Base-by-base conservation (phyloP, 2,888 invertebrate species). In the Mimumesa dahlbomi region DNA sequence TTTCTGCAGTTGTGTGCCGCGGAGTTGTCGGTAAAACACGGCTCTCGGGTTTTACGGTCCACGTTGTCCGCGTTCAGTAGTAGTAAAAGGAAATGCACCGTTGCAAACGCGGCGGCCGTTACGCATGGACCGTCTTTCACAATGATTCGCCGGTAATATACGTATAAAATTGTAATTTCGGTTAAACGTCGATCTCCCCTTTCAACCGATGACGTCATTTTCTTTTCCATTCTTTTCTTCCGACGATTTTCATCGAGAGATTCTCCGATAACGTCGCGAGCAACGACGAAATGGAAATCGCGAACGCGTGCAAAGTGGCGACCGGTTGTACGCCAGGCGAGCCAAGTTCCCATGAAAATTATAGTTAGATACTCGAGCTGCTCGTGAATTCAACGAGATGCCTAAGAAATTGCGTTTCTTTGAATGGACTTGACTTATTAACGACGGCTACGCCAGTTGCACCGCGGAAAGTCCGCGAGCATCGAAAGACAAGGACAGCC, bases 31-130 rank as follows among this genome's bases (percentile, higher is more conserved):
- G 62, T 71, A 73, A 73, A 72, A 46, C 54, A 7, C 40, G 63
- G 43, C 62, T 43, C 48, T 70, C 69, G 21, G 31, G 69, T 75
- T 75, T 75, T 75, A 75, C 65, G 75, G 73, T 73, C 58, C 43
- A 11, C 69, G 64, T 53, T 66, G 68, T 72, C 64, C 56, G 65
- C 63, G 56, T 42, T 46, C 62, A 75, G 74, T 73, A 73, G 74
- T 73, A 73, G 75, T 75, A 75, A 75, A 75, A 66, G 65, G 65
- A 69, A 70, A 73, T 69, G 69, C 75, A 73, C 74, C 74, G 73
- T 73, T 74, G 73, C 58, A 18, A n/a, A 4, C 25, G 16, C 54
- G 34, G 36, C 34, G 62, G 73, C 63, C 54, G 67, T 73, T 72
- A 73, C 58, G 63, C 58, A 58, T 53, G 38, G 65, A 21, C 66